These are phyloP conservation scores for Passer domesticus DNA, from an alignment of 2,113 vertebrate species.

Conservation along the genomic window DNA sequence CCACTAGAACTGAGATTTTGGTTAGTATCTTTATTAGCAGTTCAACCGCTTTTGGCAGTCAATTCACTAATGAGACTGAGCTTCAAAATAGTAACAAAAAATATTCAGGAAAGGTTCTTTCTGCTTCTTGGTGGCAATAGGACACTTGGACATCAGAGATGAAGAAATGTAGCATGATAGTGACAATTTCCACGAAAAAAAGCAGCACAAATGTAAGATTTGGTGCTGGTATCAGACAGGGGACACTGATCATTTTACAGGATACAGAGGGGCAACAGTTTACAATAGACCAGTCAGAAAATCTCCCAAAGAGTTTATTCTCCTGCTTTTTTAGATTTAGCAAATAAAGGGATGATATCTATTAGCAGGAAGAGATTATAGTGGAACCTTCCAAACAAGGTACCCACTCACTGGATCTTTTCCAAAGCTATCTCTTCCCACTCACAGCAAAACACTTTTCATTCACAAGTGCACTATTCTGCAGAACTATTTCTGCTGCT, in stretches of 20 bases:
- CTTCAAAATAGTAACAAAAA: not conserved
- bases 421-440: too few relatives aligned
- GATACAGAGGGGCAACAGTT: not conserved
- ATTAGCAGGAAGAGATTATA: not conserved
- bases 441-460: not conserved
- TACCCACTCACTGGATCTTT: accelerated
- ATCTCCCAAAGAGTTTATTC: not conserved
- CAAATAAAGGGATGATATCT: not conserved
- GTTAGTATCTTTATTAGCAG: not conserved
- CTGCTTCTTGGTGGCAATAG: not conserved
- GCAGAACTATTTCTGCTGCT: not conserved
- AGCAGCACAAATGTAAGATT: not conserved
- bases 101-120: not conserved
- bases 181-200: not conserved
- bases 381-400: not conserved
- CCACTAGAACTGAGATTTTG: not conserved
- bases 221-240: not conserved
- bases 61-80: not conserved
- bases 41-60: not conserved
- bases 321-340: not conserved
- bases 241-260: not conserved
- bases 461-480: not conserved
- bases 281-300: not conserved
- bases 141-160: not conserved
- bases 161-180: not conserved